Conservation (phyloP, 2,888 invertebrate species). For the Harpalus rubripes region DNA sequence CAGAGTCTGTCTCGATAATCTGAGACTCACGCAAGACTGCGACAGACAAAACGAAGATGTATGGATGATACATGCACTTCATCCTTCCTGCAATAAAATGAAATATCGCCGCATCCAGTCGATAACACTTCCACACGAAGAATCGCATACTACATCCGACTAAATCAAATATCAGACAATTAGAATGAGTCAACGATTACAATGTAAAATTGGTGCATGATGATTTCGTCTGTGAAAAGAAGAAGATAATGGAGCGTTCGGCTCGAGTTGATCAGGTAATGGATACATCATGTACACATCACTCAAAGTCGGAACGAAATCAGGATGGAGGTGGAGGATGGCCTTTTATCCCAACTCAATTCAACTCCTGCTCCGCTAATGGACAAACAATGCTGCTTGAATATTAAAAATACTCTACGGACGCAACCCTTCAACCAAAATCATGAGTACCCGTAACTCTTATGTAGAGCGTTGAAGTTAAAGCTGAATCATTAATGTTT, state of each 20-base stretch:
- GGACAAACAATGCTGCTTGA: slow-evolving; percentile 55
- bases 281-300: slow-evolving; percentile 74
- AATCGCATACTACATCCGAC: not conserved
- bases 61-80: slow-evolving; percentile 52
- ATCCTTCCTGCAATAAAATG: slow-evolving; percentile 40
- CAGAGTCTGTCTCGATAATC: slow-evolving; percentile 53
- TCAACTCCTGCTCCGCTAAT: slow-evolving; percentile 49
- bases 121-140: not conserved
- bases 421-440: not conserved
- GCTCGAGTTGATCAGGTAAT: slow-evolving; percentile 71
- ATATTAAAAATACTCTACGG: slow-evolving; percentile 53
- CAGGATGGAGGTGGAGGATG: slow-evolving; percentile 17
- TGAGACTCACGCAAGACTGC: slow-evolving; percentile 35
- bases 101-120: slow-evolving; percentile 7
- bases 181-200: not conserved
- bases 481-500: too few relatives aligned
- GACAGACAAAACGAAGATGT: slow-evolving; percentile 48
- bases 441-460: not conserved
- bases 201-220: not conserved
- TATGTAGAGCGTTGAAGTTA: not conserved
- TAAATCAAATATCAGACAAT: not conserved
- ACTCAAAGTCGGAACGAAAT: slow-evolving; percentile 70
- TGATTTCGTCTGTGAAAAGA: slow-evolving; percentile 1
- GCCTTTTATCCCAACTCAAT: slow-evolving; percentile 56
- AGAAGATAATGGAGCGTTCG: slow-evolving; percentile 45